Conservation (phyloP, 2,797 vertebrate species). For the Clarias pachynema region DNA sequence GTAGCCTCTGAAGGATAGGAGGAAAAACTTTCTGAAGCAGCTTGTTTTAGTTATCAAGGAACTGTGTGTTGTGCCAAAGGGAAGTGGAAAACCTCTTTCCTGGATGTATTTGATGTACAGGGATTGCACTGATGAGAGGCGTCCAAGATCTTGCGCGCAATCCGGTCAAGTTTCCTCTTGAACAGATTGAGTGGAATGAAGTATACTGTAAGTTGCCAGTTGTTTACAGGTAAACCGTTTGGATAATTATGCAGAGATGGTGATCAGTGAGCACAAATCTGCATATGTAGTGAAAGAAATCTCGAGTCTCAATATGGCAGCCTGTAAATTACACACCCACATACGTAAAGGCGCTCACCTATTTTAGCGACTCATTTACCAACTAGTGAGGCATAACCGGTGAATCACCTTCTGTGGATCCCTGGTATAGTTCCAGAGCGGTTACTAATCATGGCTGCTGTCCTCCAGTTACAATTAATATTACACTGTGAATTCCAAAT, state of each 20-base stretch:
- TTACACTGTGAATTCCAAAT: neutral
- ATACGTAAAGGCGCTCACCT: constrained; percentile 45
- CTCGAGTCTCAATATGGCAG: constrained; percentile 17
- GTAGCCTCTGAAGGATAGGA: neutral
- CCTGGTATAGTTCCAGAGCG: constrained; percentile 40
- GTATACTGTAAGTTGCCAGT: neutral
- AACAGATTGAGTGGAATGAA: neutral
- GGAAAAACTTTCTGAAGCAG: neutral
- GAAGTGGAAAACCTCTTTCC: neutral
- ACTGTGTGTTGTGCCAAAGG: neutral
- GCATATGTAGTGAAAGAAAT: constrained; percentile 35
- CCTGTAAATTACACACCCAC: constrained; percentile 29
- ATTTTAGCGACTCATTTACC: constrained; percentile 50
- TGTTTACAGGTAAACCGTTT: constrained; percentile 12
- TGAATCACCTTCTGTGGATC: constrained; percentile 41
- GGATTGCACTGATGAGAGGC: neutral
- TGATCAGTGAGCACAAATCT: constrained; percentile 7
- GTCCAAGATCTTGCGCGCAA: neutral
- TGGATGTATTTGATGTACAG: neutral
- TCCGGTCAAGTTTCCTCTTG: neutral
- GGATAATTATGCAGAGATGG: neutral
- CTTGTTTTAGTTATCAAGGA: neutral
- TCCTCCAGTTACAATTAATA: constrained; percentile 31
- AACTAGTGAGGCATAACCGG: constrained; percentile 45
- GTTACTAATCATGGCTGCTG: constrained; percentile 24